phyloP scores from a whole-genome alignment of 2,797 vertebrate species.

The Semaprochilodus insignis region DNA sequence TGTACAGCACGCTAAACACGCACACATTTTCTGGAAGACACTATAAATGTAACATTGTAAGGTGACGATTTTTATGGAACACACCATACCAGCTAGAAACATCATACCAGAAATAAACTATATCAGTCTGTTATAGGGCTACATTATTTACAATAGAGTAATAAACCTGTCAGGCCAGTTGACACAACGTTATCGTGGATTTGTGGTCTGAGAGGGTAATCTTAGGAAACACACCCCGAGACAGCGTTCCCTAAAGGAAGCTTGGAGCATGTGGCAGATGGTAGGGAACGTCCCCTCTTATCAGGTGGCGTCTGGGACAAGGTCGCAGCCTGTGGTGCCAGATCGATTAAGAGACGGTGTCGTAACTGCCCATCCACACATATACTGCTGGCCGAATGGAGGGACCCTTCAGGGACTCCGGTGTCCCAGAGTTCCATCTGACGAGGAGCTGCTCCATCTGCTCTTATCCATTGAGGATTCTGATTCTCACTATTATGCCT shows the following conservation, averaged over 20 bases:
- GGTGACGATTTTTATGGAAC: not conserved
- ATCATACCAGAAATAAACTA: not conserved
- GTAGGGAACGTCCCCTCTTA: conserved; percentile 67
- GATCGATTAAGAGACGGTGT: conserved; percentile 58
- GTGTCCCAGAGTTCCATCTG: conserved; percentile 50
- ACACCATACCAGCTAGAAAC: not conserved
- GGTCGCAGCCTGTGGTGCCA: conserved; percentile 73
- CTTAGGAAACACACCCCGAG: conserved; percentile 47
- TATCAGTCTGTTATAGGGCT: conserved; percentile 19
- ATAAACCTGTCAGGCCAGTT: conserved; percentile 31
- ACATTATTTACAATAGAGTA: conserved; percentile 38
- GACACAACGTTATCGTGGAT: conserved; percentile 39
- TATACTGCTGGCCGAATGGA: conserved; percentile 51
- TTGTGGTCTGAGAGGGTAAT: conserved; percentile 46
- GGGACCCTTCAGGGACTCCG: conserved; percentile 64
- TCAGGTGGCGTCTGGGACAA: conserved; percentile 72
- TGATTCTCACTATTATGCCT: not conserved
- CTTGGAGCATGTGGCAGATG: conserved; percentile 70
- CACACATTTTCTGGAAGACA: not conserved
- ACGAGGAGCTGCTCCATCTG: conserved; percentile 53
- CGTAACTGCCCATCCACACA: conserved; percentile 53
- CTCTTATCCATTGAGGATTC: conserved; percentile 40
- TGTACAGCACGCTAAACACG: not conserved
- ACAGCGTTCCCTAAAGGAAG: conserved; percentile 61
- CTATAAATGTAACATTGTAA: not conserved